Percentiles rank a stretch among this genome's conserved stretches.
phyloP scores from a whole-genome alignment of 2,113 vertebrate genomes.

The Myrmecobius fasciatus region DNA sequence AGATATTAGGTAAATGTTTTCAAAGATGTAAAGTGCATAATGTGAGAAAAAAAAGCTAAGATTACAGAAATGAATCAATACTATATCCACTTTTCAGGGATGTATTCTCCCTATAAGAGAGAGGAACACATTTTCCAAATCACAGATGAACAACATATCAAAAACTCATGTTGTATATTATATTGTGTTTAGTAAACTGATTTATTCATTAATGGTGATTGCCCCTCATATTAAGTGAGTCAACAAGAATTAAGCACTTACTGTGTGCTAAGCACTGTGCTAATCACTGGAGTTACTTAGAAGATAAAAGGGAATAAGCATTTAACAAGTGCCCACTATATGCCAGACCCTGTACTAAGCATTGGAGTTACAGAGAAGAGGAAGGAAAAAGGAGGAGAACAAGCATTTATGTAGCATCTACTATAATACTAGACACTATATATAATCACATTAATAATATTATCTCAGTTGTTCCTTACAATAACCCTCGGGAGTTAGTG shows the following conservation, averaged over 20 bases:
- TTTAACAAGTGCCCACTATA: too few species aligned
- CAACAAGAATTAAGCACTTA: background rate
- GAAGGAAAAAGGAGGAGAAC: too few species aligned
- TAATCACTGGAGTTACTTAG: too few species aligned
- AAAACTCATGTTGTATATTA: background rate
- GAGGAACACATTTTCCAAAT: background rate
- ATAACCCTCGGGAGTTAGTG: too few species aligned
- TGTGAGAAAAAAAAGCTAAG: background rate
- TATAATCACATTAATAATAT: too few species aligned
- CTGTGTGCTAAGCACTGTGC: too few species aligned
- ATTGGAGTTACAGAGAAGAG: too few species aligned
- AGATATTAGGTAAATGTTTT: background rate
- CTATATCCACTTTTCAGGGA: background rate
- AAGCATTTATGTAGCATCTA: too few species aligned
- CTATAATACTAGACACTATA: too few species aligned
- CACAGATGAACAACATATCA: background rate
- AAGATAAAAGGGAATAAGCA: too few species aligned
- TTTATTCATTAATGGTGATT: background rate
- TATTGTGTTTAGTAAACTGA: background rate
- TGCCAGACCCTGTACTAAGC: too few species aligned
- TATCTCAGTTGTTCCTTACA: too few species aligned
- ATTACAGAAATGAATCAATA: background rate
- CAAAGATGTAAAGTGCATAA: background rate
- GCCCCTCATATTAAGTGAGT: background rate
- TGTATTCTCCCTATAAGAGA: background rate